Evolutionary conservation across 2,113 vertebrate species (phyloP).

Genomic region (Lutjanus erythropterus): DNA sequence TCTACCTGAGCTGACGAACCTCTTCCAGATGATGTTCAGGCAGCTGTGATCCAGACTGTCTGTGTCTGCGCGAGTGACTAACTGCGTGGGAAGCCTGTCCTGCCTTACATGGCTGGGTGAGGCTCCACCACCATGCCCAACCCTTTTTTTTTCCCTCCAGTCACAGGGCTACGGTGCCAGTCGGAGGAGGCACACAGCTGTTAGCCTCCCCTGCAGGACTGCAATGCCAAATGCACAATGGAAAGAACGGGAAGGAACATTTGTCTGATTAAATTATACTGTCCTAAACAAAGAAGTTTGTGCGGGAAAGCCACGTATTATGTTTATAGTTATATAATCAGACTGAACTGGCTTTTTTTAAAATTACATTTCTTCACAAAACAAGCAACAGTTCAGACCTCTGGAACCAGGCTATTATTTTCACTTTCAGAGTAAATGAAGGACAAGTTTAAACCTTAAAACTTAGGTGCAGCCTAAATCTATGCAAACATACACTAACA

Average conservation of each 20-base stretch:
- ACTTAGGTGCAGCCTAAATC: background rate
- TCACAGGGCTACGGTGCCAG: conserved; percentile 28
- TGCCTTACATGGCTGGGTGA: conserved; percentile 75
- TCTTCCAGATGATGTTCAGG: conserved; percentile 37
- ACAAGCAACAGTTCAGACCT: background rate
- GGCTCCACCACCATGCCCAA: conserved; percentile 73
- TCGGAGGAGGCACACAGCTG: background rate
- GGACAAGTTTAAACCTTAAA: background rate
- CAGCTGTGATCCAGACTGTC: conserved; percentile 49
- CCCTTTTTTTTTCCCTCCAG: conserved; percentile 58
- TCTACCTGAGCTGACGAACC: conserved; percentile 66
- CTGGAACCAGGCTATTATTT: background rate
- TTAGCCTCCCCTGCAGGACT: conserved; percentile 65
- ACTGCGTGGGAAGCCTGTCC: conserved; percentile 65
- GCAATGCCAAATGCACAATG: conserved; percentile 23
- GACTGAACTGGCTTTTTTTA: background rate
- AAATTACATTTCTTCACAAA: background rate
- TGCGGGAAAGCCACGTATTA: background rate
- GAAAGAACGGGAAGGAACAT: conserved; percentile 29
- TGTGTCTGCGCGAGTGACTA: conserved; percentile 64
- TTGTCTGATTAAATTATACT: conserved; percentile 33
- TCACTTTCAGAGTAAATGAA: background rate
- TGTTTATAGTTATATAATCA: background rate
- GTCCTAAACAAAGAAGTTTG: background rate
- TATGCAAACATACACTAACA: background rate